These are phyloP conservation scores for Geophilus truncorum DNA, from an alignment of 2,888 invertebrate genomes.

Conservation along the genomic window DNA sequence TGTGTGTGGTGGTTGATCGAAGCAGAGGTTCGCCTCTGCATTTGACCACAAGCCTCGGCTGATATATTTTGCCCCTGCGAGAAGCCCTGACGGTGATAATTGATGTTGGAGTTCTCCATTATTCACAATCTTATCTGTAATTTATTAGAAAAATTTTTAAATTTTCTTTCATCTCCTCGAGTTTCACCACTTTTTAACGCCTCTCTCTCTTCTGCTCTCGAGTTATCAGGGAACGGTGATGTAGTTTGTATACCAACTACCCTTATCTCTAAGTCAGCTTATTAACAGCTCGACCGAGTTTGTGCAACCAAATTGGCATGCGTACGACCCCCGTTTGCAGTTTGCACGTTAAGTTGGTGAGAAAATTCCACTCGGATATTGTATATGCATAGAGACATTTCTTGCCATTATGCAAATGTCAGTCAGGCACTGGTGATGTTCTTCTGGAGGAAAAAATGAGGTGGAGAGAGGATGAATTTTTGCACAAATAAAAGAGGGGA, in stretches of 20 bases:
- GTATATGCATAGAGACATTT: conserved; percentile 10
- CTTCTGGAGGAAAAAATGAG: background rate
- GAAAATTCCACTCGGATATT: background rate
- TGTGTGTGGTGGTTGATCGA: conserved; percentile 2
- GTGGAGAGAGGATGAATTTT: background rate
- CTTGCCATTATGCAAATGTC: conserved; percentile 10
- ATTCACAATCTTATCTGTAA: background rate
- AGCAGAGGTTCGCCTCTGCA: background rate
- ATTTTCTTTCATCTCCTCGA: no score
- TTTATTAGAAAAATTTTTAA: background rate
- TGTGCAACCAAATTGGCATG: background rate
- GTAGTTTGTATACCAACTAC: background rate
- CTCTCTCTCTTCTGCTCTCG: background rate
- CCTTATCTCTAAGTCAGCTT: background rate
- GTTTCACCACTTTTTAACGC: background rate
- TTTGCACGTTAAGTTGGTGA: background rate
- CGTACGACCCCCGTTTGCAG: background rate
- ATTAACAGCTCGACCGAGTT: background rate
- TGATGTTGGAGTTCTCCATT: background rate
- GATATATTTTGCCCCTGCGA: background rate
- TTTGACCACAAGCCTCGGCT: background rate
- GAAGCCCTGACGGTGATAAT: background rate
- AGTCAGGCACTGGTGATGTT: background rate
- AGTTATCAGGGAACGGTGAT: background rate
- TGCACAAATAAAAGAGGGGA: background rate